A percentile compares a stretch with the other conserved stretches of the same genome.
Evolutionary conservation across 2,113 vertebrate genomes (phyloP).

Genomic region (Vidua chalybeata): DNA sequence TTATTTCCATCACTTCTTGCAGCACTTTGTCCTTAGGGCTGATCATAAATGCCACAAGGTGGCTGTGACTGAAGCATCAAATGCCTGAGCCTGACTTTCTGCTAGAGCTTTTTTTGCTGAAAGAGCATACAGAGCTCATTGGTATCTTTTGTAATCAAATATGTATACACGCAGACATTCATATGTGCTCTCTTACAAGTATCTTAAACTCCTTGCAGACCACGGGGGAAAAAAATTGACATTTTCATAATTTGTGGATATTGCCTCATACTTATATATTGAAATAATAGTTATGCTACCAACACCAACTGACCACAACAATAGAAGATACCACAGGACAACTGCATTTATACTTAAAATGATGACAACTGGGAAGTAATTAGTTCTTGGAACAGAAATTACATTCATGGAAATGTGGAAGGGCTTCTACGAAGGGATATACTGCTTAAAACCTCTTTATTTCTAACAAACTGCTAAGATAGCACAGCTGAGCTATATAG

Average conservation of each 20-base stretch:
- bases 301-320: neutral
- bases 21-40: conserved; percentile 24
- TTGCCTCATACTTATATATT: neutral
- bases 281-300: neutral
- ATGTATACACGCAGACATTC: neutral
- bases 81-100: neutral
- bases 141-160: neutral
- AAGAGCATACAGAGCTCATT: neutral
- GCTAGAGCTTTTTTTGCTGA: neutral
- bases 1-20: conserved; percentile 41
- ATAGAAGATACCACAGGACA: neutral
- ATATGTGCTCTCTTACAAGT: neutral
- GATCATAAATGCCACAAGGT: conserved; percentile 1
- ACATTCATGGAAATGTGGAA: neutral
- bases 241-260: neutral
- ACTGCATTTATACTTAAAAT: neutral
- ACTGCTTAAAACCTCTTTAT: neutral
- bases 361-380: neutral
- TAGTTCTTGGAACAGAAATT: neutral
- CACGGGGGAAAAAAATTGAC: accelerated
- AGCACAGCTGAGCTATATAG: neutral
- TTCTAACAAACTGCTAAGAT: neutral
- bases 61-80: neutral
- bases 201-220: neutral
- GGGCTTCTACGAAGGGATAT: neutral